Evolutionary conservation across 2,113 vertebrate genomes (phyloP), one percentile per base, ranked within the genome.

Genomic region (Ptyas mucosa): DNA sequence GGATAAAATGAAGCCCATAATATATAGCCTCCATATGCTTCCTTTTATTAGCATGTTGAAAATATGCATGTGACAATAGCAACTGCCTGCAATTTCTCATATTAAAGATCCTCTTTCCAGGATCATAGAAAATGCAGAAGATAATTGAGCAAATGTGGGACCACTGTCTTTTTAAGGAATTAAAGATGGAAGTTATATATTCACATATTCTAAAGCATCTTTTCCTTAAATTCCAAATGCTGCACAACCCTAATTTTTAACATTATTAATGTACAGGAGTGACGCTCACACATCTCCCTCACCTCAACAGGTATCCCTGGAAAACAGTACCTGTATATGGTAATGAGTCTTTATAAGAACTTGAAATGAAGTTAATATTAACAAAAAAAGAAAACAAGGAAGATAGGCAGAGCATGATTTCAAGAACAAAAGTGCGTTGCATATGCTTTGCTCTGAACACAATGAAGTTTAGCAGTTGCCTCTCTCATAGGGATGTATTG

Each of bases 1-100:
- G 9, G 29, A 39, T 75, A 39, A 14, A 91, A 43, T 20, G 21
- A 92, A 94, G 87, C 46, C 86, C 85, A 90, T 58, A 26, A 95
- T 26, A 91, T 87, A 75, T 20, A 87, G 21, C 34, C 24, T 69
- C 93, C 53, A 88, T 8, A 87, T 26, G 57, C 14, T 89, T 0
- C 1, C 34, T 43, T 1, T 64, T n/a, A n/a, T n/a, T n/a, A 64
- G 61, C 26, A 64, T n/a, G 26, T 64, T 64, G 61, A 12, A 64
- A 64, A 64, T 29, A 64, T 64, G 26, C 26, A 64, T 5, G 61
- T 12, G 10, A 64, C 3, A 64, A 29, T 29, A 64, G 61, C 61
- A 64, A n/a, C 29, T n/a, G 61, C 11, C 26, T 64, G 61, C 61
- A n/a, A 64, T 29, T 26, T 64, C 61, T n/a, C 61, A 64, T 29